Conservation (phyloP, 1,140 invertebrate genomes). For the Reticulitermes speratus region DNA sequence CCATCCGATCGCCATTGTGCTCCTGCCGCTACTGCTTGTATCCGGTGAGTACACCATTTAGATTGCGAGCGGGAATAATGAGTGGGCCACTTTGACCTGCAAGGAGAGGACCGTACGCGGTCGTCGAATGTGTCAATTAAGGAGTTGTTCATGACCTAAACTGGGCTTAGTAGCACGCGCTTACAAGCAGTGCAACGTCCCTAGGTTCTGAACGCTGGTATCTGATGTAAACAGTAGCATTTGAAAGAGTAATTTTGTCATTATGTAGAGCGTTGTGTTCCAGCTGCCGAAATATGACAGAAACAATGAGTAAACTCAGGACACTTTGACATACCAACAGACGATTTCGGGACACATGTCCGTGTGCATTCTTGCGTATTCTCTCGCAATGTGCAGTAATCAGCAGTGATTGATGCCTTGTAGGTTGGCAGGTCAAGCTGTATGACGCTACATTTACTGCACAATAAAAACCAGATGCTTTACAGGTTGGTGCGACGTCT, state of each 20-base stretch:
- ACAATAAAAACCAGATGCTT: too few species aligned
- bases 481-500: too few species aligned
- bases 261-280: not conserved
- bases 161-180: not conserved
- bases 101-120: not conserved
- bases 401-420: too few species aligned
- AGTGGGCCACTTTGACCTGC: conserved; percentile 1
- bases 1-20: conserved; percentile 7
- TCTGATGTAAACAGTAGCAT: not conserved
- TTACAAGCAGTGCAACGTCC: not conserved
- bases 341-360: too few species aligned
- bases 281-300: too few species aligned
- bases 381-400: too few species aligned
- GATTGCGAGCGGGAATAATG: not conserved
- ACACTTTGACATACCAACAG: too few species aligned
- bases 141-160: not conserved
- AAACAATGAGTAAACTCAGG: too few species aligned
- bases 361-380: too few species aligned
- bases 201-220: not conserved
- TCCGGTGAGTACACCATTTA: conserved; percentile 14
- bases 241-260: not conserved
- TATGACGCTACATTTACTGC: too few species aligned
- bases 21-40: not conserved
- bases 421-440: too few species aligned
- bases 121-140: not conserved